Evolutionary conservation across 2,113 vertebrate genomes (phyloP).

Genomic region (Semicossyphus pulcher): DNA sequence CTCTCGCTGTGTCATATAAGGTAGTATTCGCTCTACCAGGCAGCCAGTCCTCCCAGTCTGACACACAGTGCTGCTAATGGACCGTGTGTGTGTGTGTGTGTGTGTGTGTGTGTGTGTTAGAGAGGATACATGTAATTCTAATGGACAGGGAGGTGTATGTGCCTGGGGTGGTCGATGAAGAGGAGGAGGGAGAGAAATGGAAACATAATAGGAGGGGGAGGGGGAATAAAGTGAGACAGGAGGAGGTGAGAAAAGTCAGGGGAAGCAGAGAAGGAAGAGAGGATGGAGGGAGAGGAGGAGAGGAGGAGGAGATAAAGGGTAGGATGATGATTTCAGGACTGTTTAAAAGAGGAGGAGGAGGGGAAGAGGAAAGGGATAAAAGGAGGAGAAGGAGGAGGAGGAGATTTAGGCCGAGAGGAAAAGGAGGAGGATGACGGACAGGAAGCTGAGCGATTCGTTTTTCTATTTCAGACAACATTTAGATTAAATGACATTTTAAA

Average conservation of each 20-base stretch:
- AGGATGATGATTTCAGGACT: neutral
- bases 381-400: neutral
- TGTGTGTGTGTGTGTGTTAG: conserved; percentile 26
- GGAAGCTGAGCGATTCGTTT: too few relatives aligned
- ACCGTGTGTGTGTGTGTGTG: conserved; percentile 1
- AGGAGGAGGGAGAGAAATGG: neutral
- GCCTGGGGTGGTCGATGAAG: neutral
- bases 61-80: conserved; percentile 23
- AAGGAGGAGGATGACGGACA: too few relatives aligned
- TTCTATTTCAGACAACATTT: too few relatives aligned
- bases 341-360: neutral
- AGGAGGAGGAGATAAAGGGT: neutral
- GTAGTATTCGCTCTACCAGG: neutral
- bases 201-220: too few relatives aligned
- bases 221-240: neutral
- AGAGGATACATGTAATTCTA: neutral
- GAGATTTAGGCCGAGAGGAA: too few relatives aligned
- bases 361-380: neutral
- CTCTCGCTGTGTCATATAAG: conserved; percentile 2
- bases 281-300: neutral
- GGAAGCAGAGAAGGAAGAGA: neutral
- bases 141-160: neutral
- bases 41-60: conserved; percentile 18
- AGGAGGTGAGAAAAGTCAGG: neutral
- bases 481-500: too few relatives aligned